Conservation (phyloP, 1,140 invertebrate species). For the Heterodera carotae region DNA sequence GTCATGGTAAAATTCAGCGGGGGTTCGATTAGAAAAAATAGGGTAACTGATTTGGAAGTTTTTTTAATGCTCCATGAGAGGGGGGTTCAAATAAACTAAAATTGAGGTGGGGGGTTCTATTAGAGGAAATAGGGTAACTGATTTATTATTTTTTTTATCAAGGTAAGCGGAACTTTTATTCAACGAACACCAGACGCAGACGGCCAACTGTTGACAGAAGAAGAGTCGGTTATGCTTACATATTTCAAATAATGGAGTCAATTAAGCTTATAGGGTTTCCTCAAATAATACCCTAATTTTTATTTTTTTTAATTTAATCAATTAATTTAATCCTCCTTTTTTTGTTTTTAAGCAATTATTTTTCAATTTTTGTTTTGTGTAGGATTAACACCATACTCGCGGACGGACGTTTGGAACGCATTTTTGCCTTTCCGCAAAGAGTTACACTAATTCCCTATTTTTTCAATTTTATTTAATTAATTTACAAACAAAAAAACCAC, state of each 20-base stretch:
- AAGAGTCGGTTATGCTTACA: neutral
- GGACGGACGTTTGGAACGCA: neutral
- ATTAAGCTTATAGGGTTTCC: too few relatives aligned
- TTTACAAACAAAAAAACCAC: neutral
- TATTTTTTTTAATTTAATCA: too few relatives aligned
- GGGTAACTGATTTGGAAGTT: too few relatives aligned
- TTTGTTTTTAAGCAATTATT: neutral
- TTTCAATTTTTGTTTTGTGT: neutral
- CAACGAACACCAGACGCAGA: neutral
- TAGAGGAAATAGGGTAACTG: neutral
- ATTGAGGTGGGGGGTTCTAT: too few relatives aligned
- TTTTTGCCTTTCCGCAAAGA: neutral
- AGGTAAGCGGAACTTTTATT: neutral
- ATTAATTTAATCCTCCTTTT: too few relatives aligned
- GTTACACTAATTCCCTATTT: neutral
- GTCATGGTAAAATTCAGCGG: too few relatives aligned
- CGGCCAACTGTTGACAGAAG: neutral
- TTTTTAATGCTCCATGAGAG: too few relatives aligned
- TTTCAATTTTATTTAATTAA: neutral
- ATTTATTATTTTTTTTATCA: neutral
- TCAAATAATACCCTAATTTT: too few relatives aligned
- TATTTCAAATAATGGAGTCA: too few relatives aligned
- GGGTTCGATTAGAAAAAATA: too few relatives aligned
- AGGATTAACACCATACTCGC: neutral
- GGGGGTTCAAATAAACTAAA: too few relatives aligned